phyloP scores from a whole-genome alignment of 2,797 vertebrate genomes.

The Pitangus sulphuratus region DNA sequence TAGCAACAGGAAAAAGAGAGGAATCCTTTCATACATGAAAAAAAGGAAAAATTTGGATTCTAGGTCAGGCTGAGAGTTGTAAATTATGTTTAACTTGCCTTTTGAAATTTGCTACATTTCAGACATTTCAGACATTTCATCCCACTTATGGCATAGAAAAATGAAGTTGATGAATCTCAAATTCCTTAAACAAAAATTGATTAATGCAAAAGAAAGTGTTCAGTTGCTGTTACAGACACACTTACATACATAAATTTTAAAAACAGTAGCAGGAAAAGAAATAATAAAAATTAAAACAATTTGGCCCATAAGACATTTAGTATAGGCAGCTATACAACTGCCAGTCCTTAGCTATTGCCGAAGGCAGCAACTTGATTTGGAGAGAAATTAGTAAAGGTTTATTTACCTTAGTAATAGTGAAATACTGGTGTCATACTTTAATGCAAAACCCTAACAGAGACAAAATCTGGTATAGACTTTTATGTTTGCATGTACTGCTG shows the following conservation, averaged over 20 bases:
- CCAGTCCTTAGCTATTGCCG: not conserved
- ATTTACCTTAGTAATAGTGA: not conserved
- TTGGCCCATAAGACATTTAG: not conserved
- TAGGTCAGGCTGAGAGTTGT: not conserved
- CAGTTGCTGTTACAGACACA: not conserved
- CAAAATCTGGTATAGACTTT: not conserved
- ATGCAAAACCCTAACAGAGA: not conserved
- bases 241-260: not conserved
- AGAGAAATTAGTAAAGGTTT: not conserved
- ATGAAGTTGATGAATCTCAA: not conserved
- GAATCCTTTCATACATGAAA: not conserved
- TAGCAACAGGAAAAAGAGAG: not conserved
- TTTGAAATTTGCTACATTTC: conserved; percentile 5
- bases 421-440: not conserved
- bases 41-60: not conserved
- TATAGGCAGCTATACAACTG: not conserved
- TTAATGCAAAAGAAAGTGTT: not conserved
- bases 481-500: not conserved
- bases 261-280: not conserved
- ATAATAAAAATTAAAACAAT: not conserved
- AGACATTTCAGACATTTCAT: not conserved
- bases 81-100: not conserved
- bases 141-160: not conserved
- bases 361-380: not conserved
- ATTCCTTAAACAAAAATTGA: not conserved